Evolutionary conservation across 2,113 vertebrate species (phyloP).

Genomic region (Eretmochelys imbricata): DNA sequence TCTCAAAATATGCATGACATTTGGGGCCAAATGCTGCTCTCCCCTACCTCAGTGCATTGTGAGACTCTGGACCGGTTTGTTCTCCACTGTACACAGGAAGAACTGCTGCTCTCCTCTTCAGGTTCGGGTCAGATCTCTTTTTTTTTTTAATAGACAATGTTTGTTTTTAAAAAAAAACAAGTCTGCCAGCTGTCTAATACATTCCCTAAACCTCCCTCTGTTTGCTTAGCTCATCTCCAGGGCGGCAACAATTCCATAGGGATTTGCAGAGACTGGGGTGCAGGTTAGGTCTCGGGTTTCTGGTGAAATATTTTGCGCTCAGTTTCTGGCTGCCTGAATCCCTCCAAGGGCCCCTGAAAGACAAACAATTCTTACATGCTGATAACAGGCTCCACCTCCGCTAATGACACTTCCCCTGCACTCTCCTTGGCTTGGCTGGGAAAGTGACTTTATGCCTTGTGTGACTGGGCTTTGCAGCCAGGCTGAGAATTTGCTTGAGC

Average conservation of each 20-base stretch:
- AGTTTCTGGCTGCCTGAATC: conserved; percentile 42
- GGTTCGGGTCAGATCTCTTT: neutral
- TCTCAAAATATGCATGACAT: neutral
- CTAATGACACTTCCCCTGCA: fast-evolving
- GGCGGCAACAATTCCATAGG: neutral
- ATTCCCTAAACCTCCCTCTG: neutral
- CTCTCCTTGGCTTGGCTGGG: neutral
- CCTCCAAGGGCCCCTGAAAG: conserved; percentile 20
- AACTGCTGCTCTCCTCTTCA: neutral
- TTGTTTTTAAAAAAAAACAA: neutral
- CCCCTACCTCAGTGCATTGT: neutral
- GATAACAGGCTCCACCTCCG: neutral
- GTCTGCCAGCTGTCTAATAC: neutral
- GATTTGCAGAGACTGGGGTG: neutral
- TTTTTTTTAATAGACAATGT: neutral
- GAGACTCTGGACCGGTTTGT: neutral
- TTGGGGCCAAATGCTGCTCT: no score
- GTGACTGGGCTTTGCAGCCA: neutral
- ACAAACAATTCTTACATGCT: neutral
- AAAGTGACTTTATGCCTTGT: fast-evolving
- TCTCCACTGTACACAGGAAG: neutral
- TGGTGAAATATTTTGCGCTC: conserved; percentile 35
- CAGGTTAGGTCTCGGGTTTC: conserved; percentile 32
- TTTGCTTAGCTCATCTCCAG: neutral
- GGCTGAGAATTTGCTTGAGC: neutral